Evolutionary conservation across 2,797 vertebrate genomes (phyloP), one percentile per base, ranked within the genome.

Genomic region (Pagetopsis macropterus): DNA sequence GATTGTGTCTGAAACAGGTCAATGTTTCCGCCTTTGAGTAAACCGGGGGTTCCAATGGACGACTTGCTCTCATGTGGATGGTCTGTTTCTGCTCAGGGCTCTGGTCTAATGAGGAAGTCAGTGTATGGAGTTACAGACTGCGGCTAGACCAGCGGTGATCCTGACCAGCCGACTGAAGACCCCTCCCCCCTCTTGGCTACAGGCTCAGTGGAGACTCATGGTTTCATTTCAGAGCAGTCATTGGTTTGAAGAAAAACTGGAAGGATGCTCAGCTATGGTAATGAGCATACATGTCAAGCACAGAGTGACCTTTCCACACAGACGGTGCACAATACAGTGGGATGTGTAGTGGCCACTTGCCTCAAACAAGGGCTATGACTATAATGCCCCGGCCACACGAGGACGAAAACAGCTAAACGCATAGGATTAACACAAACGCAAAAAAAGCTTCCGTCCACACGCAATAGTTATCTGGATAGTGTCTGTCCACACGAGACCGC

Each of bases 71-170:
- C 85, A 72, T 79, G 72, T 78, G 73, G 65, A 75, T 51, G 59
- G 65, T 52, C 77, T 83, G 86, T 72, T 86, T 79, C 74, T 75
- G 80, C 86, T 88, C 70, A 51, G 72, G 81, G 78, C 70, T 78
- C 65, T 17, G 65, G 67, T 85, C 68, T 87, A 87, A 91, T 85
- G 85, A 87, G 85, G 84, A 83, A 65, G 70, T 74, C 83, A 77
- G 76, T 61, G 69, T 72, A 68, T 70, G 71, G 16, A 73, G 75
- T 70, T 87, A 76, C 72, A 85, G 73, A 84, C 40, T 17, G 33
- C 48, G 48, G 78, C 58, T 23, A 72, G 75, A 67, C 74, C 71
- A 49, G 65, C 51, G 19, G 65, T 74, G 78, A 67, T 82, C 57
- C 60, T 57, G 61, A 76, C 64, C 69, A 55, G 80, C 70, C 68